Evolutionary conservation across 2,888 invertebrate genomes (phyloP), one percentile per base, ranked within the genome.

Genomic region (Chrysolina americana): DNA sequence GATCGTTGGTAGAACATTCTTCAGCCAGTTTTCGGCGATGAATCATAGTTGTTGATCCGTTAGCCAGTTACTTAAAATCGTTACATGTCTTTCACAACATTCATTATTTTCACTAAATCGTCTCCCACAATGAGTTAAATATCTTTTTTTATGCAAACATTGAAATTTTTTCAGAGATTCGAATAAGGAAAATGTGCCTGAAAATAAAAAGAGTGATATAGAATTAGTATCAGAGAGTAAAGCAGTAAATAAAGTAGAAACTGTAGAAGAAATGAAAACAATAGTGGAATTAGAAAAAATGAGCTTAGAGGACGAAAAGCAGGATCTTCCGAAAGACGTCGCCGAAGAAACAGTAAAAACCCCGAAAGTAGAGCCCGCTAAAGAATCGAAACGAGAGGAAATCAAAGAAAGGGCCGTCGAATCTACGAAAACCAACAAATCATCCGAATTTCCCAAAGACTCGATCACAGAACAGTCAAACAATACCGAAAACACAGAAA

Each of bases 121-220:
- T n/a, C n/a, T n/a, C n/a, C n/a, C n/a, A n/a, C n/a, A n/a, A n/a
- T n/a, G n/a, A n/a, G n/a, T n/a, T n/a, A n/a, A n/a, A n/a, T n/a
- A n/a, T n/a, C n/a, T n/a, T n/a, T n/a, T 8, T 36, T 36, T 6
- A 36, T 36, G 8, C 8, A 36, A 36, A 36, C 4, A 36, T 36
- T 36, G 36, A 36, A 36, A 36, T 6, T 36, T 36, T 79, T 79
- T 64, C 53, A 79, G 79, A 65, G 71, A 76, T 68, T 65, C 65
- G 48, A 63, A 47, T 69, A 62, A 71, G 56, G 72, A 76, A 70
- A 71, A 71, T 65, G 74, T 76, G 74, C 77, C 76, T 76, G 76
- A 71, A 70, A 65, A 23, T 66, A 72, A 65, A 56, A 71, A 73
- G 70, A 71, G 75, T 73, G 73, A 73, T 75, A 64, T 76, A 73